These are phyloP conservation scores for Cistogaster globosa DNA, from an alignment of 2,888 invertebrate genomes.

Conservation along the genomic window DNA sequence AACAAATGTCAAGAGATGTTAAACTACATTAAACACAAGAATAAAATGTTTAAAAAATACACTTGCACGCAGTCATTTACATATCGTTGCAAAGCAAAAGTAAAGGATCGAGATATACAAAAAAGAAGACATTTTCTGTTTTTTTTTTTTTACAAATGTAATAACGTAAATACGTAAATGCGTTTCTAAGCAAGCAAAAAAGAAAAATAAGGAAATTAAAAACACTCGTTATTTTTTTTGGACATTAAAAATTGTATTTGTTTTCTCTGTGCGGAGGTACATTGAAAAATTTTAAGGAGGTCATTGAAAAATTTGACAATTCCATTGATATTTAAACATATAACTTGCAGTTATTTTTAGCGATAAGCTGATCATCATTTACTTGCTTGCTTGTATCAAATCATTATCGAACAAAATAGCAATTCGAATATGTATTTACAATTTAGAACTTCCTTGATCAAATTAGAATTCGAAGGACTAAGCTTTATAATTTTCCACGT, in stretches of 20 bases:
- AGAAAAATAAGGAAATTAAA: conserved; percentile 66
- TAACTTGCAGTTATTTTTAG: too few species aligned
- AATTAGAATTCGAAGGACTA: too few species aligned
- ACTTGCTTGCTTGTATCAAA: too few species aligned
- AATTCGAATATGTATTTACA: too few species aligned
- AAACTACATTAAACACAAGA: conserved; percentile 64
- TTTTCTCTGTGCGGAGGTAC: conserved; percentile 34
- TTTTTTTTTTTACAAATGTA: conserved; percentile 23
- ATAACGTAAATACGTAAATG: conserved; percentile 45
- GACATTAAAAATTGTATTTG: conserved; percentile 53
- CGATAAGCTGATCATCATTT: too few species aligned
- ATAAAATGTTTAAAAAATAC: conserved; percentile 4
- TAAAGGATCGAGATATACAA: neutral
- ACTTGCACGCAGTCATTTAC: conserved; percentile 32
- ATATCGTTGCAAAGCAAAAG: neutral
- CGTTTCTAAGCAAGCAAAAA: conserved; percentile 35
- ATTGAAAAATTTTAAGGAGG: neutral
- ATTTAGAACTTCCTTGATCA: too few species aligned
- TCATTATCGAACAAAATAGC: too few species aligned
- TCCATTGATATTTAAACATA: too few species aligned
- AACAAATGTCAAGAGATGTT: conserved; percentile 71
- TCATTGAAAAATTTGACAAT: too few species aligned
- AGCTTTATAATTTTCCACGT: too few species aligned
- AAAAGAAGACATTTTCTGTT: neutral
- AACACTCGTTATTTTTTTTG: conserved; percentile 64